Evolutionary conservation across 2,113 vertebrate genomes (phyloP).

Genomic region (Dendrocopos noguchii): DNA sequence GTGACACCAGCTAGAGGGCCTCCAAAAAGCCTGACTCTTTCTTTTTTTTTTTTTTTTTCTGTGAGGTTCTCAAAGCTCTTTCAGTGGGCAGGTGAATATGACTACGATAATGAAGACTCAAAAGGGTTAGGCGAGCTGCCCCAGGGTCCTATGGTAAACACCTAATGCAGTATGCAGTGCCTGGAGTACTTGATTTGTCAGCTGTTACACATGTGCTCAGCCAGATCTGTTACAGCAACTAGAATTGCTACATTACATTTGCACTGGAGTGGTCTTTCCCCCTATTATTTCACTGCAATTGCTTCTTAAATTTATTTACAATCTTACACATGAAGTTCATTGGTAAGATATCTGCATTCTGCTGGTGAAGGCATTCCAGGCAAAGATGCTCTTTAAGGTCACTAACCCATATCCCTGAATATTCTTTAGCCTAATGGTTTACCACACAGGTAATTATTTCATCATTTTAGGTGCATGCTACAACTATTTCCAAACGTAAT

Average conservation of each 20-base stretch:
- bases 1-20: too few species aligned
- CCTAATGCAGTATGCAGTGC: neutral
- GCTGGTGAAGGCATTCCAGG: neutral
- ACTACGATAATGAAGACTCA: neutral
- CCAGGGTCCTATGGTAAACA: neutral
- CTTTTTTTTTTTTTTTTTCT: neutral
- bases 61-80: neutral
- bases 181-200: neutral
- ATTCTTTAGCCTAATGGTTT: neutral
- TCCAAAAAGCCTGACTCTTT: too few species aligned
- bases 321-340: neutral
- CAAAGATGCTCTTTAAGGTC: neutral
- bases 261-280: neutral
- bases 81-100: neutral
- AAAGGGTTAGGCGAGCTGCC: neutral
- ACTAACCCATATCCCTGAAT: conserved; percentile 2
- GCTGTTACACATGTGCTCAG: neutral
- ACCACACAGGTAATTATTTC: neutral
- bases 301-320: conserved; percentile 4
- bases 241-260: neutral
- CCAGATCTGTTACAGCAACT: neutral
- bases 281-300: neutral
- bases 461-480: neutral
- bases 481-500: neutral
- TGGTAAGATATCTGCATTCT: neutral